These are phyloP conservation scores for Microtus pennsylvanicus DNA, from an alignment of 2,113 vertebrate species.

Conservation along the genomic window DNA sequence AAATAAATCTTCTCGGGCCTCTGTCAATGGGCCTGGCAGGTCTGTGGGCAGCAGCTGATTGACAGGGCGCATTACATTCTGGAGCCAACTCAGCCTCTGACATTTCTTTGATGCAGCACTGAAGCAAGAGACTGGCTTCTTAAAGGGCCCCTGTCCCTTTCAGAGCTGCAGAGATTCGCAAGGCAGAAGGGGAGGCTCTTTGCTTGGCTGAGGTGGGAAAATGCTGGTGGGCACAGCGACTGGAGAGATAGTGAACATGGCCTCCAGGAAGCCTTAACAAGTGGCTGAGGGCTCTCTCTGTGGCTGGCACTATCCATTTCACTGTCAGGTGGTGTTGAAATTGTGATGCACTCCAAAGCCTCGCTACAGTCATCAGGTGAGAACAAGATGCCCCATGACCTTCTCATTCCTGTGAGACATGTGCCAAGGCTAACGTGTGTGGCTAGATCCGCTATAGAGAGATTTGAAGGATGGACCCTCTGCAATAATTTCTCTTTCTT, in stretches of 20 bases:
- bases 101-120: constrained; percentile 83
- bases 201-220: background rate
- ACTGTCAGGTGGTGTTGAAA: background rate
- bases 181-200: background rate
- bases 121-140: constrained; percentile 73
- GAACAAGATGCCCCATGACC: background rate
- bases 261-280: accelerated
- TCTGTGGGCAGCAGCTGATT: constrained; percentile 77
- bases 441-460: background rate
- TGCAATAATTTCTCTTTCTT: background rate
- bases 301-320: background rate
- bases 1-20: constrained; percentile 85
- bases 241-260: accelerated
- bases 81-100: constrained; percentile 78
- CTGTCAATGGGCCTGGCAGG: constrained; percentile 74
- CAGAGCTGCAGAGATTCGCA: background rate
- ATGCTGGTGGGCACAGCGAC: accelerated
- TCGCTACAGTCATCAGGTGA: background rate
- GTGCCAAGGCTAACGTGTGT: background rate
- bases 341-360: background rate
- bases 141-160: constrained; percentile 41
- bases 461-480: too few relatives aligned
- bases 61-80: constrained; percentile 79
- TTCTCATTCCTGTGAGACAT: background rate
- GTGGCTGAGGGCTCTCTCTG: background rate